These are phyloP conservation scores for Campylomormyrus numenius DNA, from an alignment of 2,113 vertebrate species.

Conservation along the genomic window DNA sequence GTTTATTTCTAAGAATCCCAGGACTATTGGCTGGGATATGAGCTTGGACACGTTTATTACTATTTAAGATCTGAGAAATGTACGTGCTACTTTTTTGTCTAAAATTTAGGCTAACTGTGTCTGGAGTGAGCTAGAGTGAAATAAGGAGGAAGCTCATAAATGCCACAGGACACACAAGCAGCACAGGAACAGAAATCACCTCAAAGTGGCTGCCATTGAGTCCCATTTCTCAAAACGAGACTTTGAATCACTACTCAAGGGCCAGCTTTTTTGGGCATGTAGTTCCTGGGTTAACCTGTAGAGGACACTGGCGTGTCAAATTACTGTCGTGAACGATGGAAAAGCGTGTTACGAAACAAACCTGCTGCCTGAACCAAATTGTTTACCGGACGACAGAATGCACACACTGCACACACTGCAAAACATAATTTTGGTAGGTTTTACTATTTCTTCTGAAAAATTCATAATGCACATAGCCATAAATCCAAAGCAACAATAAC, in stretches of 20 bases:
- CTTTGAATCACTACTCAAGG: neutral
- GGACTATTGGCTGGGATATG: neutral
- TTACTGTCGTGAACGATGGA: neutral
- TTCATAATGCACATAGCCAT: neutral
- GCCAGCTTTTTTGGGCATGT: neutral
- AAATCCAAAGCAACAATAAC: neutral
- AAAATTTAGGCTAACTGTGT: neutral
- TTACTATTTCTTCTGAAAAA: neutral
- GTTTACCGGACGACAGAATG: neutral
- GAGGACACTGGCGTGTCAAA: conserved; percentile 14
- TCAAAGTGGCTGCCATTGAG: neutral
- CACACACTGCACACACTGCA: neutral
- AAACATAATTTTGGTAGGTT: neutral
- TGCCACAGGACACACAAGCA: neutral
- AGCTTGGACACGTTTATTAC: neutral
- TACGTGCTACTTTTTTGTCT: neutral
- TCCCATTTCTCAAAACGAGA: neutral
- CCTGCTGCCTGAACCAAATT: conserved; percentile 11
- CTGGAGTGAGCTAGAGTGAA: neutral
- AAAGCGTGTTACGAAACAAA: conserved; percentile 2
- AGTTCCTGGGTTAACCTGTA: neutral
- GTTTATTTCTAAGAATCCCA: neutral
- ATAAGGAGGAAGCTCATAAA: neutral
- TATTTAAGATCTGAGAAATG: neutral
- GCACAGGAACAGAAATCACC: neutral